Base-by-base conservation (phyloP, 2,888 invertebrate genomes). In the Fragum whitleyi region DNA sequence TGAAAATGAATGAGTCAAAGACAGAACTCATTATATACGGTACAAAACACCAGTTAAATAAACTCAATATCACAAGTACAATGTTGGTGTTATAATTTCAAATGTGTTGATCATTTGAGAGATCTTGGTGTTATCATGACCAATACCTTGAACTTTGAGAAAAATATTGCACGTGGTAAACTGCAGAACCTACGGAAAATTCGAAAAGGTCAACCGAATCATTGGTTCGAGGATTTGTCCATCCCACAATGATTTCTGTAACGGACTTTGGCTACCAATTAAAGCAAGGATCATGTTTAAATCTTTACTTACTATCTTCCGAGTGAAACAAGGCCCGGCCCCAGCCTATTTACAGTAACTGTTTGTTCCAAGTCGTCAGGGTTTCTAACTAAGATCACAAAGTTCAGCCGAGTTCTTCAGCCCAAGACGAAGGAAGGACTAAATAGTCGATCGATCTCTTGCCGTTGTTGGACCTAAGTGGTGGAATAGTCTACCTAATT, bases 31-130 rank as follows among this genome's bases (percentile, higher is more conserved):
- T 76, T 9, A 55, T 57, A 59, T 76, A 73, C 73, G 80, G 80
- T 21, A 73, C 80, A 32, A 73, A 51, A 67, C 73, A 73, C 11
- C 73, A 80, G 28, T 32, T 80, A 67, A 47, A 72, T 61, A 79
- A 79, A 57, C 26, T 75, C 7, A 71, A 75, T 42, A 79, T 75
- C 11, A 23, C 72, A 1, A 57, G 74, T 69, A 36, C 9, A 36
- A n/a, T n/a, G 71, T 74, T 7, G 67, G 65, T 21, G 71, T 21
- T 57, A 36, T 55, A 16, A 51, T 28, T 53, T 80, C 53, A 75
- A 68, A n/a, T 75, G 69, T 68, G 75, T 75, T 42, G 69, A 75
- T 29, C 68, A 75, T 59, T 36, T 75, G 28, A 68, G 75, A 69
- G 78, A 74, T 51, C 70, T 78, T 7, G 74, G 78, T 59, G 74